Percentiles rank a stretch among this genome's conserved stretches.
These are phyloP conservation scores for Anoplius nigerrimus DNA, from an alignment of 2,888 invertebrate species.

Conservation along the genomic window DNA sequence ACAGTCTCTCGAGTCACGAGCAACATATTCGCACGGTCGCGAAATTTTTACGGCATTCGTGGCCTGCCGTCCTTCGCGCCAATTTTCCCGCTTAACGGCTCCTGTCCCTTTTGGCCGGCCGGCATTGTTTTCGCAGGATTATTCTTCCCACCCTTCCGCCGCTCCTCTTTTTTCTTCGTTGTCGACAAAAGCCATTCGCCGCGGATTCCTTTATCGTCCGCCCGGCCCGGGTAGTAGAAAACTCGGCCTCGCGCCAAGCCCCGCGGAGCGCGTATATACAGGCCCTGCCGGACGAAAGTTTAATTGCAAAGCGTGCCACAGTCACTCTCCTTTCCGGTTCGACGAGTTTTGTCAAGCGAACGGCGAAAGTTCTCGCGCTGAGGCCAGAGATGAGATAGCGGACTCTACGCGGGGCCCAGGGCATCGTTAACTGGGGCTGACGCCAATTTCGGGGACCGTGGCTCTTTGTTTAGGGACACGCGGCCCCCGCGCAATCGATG, in stretches of 20 bases:
- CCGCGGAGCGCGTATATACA: too few species aligned
- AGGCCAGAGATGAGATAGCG: too few species aligned
- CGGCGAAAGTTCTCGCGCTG: too few species aligned
- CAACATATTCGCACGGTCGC: constrained; percentile 5
- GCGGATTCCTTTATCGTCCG: background rate
- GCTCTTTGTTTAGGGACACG: background rate
- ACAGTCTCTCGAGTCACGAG: constrained; percentile 37
- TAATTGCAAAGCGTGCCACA: too few species aligned
- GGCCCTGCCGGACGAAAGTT: too few species aligned
- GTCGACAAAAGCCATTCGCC: background rate
- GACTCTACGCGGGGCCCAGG: background rate
- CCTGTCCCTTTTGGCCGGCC: background rate
- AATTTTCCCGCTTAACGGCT: constrained; percentile 23
- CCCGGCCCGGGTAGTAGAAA: too few species aligned
- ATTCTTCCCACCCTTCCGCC: too few species aligned
- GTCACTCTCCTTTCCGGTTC: too few species aligned
- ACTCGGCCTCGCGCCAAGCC: too few species aligned
- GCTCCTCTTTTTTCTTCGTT: too few species aligned
- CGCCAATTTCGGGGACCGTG: background rate
- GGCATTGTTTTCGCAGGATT: background rate
- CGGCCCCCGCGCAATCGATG: background rate
- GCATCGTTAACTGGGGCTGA: too few species aligned
- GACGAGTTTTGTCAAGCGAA: too few species aligned
- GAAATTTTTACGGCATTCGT: background rate
- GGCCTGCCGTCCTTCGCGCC: constrained; percentile 31